These are phyloP conservation scores for Napeogenes inachia DNA, from an alignment of 2,888 invertebrate genomes.

Conservation along the genomic window DNA sequence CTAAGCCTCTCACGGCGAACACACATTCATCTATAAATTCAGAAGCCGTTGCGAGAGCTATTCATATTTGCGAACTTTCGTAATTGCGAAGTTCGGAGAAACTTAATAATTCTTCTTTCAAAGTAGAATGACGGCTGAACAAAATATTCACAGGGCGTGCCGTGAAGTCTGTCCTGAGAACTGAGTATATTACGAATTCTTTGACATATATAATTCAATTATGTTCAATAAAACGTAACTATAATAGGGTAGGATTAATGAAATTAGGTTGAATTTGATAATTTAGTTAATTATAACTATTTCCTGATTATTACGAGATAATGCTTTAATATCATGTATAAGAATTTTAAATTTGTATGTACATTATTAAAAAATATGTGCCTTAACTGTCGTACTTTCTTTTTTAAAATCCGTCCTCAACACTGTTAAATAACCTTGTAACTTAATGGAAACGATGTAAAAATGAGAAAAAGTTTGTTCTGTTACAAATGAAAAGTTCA, in stretches of 20 bases:
- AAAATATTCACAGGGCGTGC: slow-evolving; percentile 75
- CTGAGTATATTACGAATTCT: slow-evolving; percentile 39
- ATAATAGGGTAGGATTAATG: background rate
- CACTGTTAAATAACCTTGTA: background rate
- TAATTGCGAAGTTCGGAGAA: slow-evolving; percentile 76
- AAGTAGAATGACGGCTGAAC: slow-evolving; percentile 73
- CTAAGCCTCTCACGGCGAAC: slow-evolving; percentile 51
- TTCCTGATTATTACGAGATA: background rate
- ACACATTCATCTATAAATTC: slow-evolving; percentile 76
- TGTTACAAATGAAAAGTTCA: slow-evolving; percentile 5
- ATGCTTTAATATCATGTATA: background rate
- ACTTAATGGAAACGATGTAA: slow-evolving; percentile 3
- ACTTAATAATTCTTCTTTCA: slow-evolving; percentile 78
- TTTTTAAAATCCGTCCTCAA: background rate
- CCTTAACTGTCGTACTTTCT: background rate
- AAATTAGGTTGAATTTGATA: no score
- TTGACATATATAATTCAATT: background rate
- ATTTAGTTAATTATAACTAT: background rate
- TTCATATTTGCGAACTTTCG: slow-evolving; percentile 66
- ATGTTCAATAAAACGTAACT: background rate
- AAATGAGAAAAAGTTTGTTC: slow-evolving; percentile 3
- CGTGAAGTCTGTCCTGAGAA: slow-evolving; percentile 55
- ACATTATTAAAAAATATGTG: background rate
- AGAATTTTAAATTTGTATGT: background rate
- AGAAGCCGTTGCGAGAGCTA: slow-evolving; percentile 73